phyloP scores from a whole-genome alignment of 2,113 vertebrate species.

The Psilopsiagon aymara region DNA sequence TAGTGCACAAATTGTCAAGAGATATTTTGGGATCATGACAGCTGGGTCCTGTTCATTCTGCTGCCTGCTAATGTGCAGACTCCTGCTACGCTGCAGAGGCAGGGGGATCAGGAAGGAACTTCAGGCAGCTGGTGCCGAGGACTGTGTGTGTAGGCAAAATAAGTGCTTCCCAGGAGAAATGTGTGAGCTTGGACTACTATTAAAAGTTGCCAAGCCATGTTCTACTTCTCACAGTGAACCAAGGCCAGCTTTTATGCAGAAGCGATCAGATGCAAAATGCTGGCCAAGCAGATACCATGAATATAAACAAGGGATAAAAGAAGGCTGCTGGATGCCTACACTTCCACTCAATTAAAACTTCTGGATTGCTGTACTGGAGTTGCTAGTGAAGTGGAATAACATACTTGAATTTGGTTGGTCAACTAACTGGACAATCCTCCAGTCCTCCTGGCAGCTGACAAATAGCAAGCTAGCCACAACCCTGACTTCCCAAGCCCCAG shows the following conservation, averaged over 20 bases:
- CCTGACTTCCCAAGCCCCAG: neutral
- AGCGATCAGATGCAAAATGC: neutral
- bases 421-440: neutral
- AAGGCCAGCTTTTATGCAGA: neutral
- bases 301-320: neutral
- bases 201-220: neutral
- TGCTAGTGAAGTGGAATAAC: neutral
- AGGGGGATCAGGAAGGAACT: neutral
- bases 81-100: neutral
- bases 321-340: neutral
- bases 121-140: neutral
- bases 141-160: neutral
- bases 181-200: neutral
- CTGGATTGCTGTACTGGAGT: neutral
- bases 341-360: neutral
- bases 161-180: neutral
- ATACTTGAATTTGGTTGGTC: too few relatives aligned
- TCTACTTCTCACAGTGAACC: neutral
- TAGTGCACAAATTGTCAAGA: neutral
- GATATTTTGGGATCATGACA: neutral
- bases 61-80: neutral
- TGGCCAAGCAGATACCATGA: neutral
- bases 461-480: neutral
- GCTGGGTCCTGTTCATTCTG: neutral
- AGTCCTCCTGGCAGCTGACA: neutral